Percentiles rank a stretch among this genome's conserved stretches.
Evolutionary conservation across 1,140 invertebrate genomes (phyloP).

Genomic region (Leguminivora glycinivorella): DNA sequence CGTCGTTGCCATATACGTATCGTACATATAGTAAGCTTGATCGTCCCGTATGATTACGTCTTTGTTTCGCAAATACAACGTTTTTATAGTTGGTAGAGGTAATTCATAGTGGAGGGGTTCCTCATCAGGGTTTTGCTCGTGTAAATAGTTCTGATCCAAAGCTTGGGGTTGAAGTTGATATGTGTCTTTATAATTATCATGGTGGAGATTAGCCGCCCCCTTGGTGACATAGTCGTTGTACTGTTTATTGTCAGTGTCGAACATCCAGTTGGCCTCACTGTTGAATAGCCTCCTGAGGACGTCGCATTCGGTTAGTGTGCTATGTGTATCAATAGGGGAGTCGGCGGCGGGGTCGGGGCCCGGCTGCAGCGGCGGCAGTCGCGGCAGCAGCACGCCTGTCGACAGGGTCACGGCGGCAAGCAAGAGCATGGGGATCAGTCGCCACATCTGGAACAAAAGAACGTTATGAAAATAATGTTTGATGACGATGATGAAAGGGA

Average conservation of each 20-base stretch:
- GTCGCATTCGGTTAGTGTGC: conserved; percentile 31
- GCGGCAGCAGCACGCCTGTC: conserved; percentile 67
- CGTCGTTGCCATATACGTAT: conserved; percentile 8
- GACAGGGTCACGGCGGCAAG: conserved; percentile 60
- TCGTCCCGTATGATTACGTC: neutral
- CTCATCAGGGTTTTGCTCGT: neutral
- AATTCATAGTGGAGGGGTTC: neutral
- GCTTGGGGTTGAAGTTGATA: conserved; percentile 3
- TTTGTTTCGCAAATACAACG: conserved; percentile 3
- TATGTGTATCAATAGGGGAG: neutral
- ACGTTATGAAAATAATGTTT: neutral
- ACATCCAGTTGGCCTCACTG: conserved; percentile 42
- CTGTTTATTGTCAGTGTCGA: conserved; percentile 10
- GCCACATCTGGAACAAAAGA: conserved; percentile 67
- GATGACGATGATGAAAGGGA: no score
- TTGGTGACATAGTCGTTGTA: conserved; percentile 16
- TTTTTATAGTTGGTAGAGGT: conserved; percentile 4
- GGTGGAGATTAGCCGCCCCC: neutral
- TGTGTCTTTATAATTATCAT: neutral
- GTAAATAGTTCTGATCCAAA: neutral
- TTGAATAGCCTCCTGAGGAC: conserved; percentile 55
- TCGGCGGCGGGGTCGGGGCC: conserved; percentile 43
- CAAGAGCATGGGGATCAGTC: conserved; percentile 57
- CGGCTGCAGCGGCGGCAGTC: conserved; percentile 52
- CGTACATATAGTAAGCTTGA: conserved; percentile 11